Evolutionary conservation across 2,888 invertebrate species (phyloP), one percentile per base, ranked within the genome.

Genomic region (Celastrina argiolus): DNA sequence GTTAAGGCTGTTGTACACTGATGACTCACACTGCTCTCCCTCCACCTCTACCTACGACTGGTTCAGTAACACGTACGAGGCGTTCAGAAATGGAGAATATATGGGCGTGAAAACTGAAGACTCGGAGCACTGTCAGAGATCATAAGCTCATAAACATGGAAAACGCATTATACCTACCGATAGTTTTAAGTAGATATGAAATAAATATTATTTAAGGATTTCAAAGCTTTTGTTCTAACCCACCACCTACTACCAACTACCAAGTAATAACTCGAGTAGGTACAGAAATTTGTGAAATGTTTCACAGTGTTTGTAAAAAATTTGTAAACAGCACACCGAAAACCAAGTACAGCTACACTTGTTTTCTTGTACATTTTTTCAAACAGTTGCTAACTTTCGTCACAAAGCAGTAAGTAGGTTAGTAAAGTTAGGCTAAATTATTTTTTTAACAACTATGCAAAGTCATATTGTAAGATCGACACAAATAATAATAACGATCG

Each of bases 1-100:
- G 65, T 31, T 68, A n/a, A 58, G 45, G 58, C 22, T 64, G 39
- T n/a, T 61, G 18, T 22, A 61, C 14, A 61, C 22, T 61, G 34
- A 61, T 2, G 39, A 61, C 22, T 39, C 34, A 0, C 36, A 39
- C 22, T 51, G 51, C 3, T 61, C 34, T 7, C 34, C 36, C 1
- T 61, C 36, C 39, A 61, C 61, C 3, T 59, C 59, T 6, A 36
- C 61, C 12, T 61, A 36, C 31, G 61, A 61, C 22, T 61, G 61
- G 36, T 36, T 61, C 36, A 36, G 36, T 8, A 61, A 58, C n/a
- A 58, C 28, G n/a, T 58, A 51, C 51, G 51, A 51, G 22, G 51
- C 51, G 22, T 51, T 51, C 51, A 51, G 51, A 51, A 51, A 51
- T 22, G 22, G 51, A 22, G 51, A 51, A 6, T 51, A 51, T 22